Base-by-base conservation (phyloP, 1,140 invertebrate genomes). In the Zaprionus davidi region DNA sequence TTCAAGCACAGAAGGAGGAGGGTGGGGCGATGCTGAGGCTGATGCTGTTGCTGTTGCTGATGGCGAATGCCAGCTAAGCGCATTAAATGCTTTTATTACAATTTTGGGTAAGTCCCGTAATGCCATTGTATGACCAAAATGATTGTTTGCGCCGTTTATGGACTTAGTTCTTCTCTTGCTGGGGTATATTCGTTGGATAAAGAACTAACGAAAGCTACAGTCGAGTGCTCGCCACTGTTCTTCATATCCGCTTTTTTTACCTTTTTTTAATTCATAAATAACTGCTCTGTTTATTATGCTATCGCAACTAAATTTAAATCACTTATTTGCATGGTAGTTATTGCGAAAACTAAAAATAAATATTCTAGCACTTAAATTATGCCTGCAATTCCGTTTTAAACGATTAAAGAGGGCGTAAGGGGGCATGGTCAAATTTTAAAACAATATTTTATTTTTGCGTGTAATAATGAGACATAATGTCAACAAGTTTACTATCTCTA, bases 81-180 rank as follows among this genome's bases (percentile, higher is more conserved):
- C 78, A 71, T 84, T 84, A 87, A 77, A 57, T 53, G 28, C 15
- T 77, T 87, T 78, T 74, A 78, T 88, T 83, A 75, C 81, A 73
- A 68, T 81, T 83, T 81, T 22, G 73, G 66, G 24, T 71, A 46
- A 59, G 71, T 58, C 78, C 53, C 68, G 34, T 76, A 71, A 73
- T 60, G 53, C 71, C 55, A 65, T 78, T 81, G 76, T 72, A 60
- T 26, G 51, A 2, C 44, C 44, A 58, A 58, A 72, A 76, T 76
- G 65, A 73, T 77, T 77, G 74, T 73, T 79, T 67, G 59, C 58
- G 68, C 53, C 60, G 69, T 72, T 82, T 82, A 11, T 9, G 38
- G 38, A 67, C 66, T 73, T 78, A 78, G 41, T 46, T 17, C 3
- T 17, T 17, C 38, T 6, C 41, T 17, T 46, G n/a, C 6, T 17